Base-by-base conservation (phyloP, 2,888 invertebrate species). In the Metacarcinus magister region DNA sequence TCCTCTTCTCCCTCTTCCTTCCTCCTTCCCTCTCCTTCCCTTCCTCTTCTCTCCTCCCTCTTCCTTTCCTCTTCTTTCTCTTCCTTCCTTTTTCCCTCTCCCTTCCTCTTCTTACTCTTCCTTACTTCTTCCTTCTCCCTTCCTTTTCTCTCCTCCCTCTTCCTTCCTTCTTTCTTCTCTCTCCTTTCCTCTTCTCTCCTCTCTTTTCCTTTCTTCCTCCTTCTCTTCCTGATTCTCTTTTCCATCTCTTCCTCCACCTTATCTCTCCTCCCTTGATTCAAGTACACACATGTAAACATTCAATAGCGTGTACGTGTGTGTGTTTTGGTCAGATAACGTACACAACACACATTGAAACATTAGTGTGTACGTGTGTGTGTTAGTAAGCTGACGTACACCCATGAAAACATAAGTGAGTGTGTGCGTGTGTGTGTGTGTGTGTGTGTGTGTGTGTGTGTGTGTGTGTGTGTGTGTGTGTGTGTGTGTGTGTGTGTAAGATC, bases 381-480 rank as follows among this genome's bases (percentile, higher is more conserved):
- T n/a, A n/a, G n/a, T n/a, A n/a, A n/a, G n/a, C n/a, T n/a, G n/a
- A n/a, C n/a, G n/a, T n/a, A n/a, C n/a, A n/a, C n/a, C n/a, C n/a
- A n/a, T n/a, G n/a, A n/a, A n/a, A n/a, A n/a, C n/a, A n/a, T n/a
- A n/a, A n/a, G 16, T 89, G 89, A 13, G 89, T 89, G 89, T 89
- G 89, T 89, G 89, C 28, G 28, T 89, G 89, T 89, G 54, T 54
- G 54, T 54, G 54, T 54, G 54, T 54, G 54, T 54, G 54, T 54
- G 54, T 54, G 54, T 54, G 54, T 54, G 54, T 54, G 54, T 54
- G 54, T 54, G 54, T 54, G 54, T 54, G 54, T 54, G 54, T 54
- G 89, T 89, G 89, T 89, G 89, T 89, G 89, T 89, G 89, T 89
- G 89, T 54, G 54, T 54, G 54, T 54, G 54, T 54, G 54, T 54